These are phyloP conservation scores for Allygus modestus DNA, from an alignment of 2,888 invertebrate species.

Conservation along the genomic window DNA sequence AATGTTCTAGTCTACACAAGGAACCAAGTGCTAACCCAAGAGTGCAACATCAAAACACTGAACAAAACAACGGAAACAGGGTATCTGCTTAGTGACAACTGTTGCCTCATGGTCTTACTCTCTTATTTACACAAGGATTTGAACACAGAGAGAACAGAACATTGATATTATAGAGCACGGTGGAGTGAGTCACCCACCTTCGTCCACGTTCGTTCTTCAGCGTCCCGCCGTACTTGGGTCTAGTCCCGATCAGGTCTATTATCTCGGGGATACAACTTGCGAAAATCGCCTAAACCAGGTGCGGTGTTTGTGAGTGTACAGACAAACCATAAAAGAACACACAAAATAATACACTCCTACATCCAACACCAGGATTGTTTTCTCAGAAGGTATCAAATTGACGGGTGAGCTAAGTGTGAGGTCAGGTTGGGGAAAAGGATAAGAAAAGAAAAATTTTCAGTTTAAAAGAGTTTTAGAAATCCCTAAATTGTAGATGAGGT, in stretches of 20 bases:
- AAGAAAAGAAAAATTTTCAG: conserved; percentile 32
- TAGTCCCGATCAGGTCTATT: conserved; percentile 99
- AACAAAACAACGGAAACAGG: conserved; percentile 44
- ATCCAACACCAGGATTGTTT: conserved; percentile 29
- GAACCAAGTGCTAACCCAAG: conserved; percentile 51
- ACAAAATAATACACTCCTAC: conserved; percentile 60
- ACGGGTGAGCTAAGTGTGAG: conserved; percentile 53
- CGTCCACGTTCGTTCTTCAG: conserved; percentile 99
- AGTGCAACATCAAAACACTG: conserved; percentile 55
- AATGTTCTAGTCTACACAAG: conserved; percentile 47
- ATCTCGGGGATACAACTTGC: conserved; percentile 99
- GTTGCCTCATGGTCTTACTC: conserved; percentile 7
- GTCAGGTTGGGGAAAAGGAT: conserved; percentile 22
- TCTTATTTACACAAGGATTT: conserved; percentile 34
- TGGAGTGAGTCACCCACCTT: conserved; percentile 82
- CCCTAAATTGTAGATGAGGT: conserved; percentile 1
- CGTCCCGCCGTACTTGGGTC: conserved; percentile 99
- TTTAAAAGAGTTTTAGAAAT: conserved; percentile 1
- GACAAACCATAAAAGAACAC: conserved; percentile 51
- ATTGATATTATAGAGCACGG: conserved; percentile 25
- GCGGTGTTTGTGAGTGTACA: conserved; percentile 42
- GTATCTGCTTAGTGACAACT: conserved; percentile 34
- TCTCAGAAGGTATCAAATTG: conserved; percentile 20
- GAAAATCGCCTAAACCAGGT: conserved; percentile 95
- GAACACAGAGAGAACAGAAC: conserved; percentile 47